phyloP scores from a whole-genome alignment of 2,797 vertebrate species.

The Melanotaenia maccullochi region DNA sequence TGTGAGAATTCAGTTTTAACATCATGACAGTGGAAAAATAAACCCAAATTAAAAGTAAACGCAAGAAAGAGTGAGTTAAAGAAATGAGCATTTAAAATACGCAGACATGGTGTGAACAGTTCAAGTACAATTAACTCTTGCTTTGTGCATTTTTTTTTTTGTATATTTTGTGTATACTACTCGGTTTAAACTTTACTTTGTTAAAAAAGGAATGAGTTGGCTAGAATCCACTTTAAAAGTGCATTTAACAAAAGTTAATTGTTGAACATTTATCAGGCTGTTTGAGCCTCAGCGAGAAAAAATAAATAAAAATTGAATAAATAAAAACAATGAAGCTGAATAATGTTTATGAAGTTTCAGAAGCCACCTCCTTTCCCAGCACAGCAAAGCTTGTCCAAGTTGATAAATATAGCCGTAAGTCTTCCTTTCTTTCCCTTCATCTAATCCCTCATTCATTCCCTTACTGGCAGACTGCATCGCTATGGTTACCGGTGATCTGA shows the following conservation, averaged over 20 bases:
- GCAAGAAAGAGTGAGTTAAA: neutral
- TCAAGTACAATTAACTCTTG: constrained; percentile 43
- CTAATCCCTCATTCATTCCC: constrained; percentile 79
- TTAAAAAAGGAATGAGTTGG: neutral
- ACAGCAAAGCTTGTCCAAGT: constrained; percentile 34
- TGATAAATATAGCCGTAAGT: constrained; percentile 72
- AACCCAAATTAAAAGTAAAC: constrained; percentile 22
- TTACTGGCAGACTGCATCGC: constrained; percentile 64
- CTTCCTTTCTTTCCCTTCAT: constrained; percentile 52
- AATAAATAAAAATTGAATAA: neutral
- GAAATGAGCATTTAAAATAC: constrained; percentile 19
- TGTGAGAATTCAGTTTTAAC: constrained; percentile 53
- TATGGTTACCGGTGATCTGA: constrained; percentile 69
- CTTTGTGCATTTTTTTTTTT: constrained; percentile 3
- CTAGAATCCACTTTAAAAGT: neutral
- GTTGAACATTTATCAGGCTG: constrained; percentile 8
- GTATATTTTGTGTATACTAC: neutral
- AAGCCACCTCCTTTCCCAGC: constrained; percentile 17
- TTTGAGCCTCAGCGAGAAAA: constrained; percentile 27
- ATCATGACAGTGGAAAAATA: constrained; percentile 38
- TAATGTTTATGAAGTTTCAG: constrained; percentile 40
- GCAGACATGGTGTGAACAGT: constrained; percentile 29
- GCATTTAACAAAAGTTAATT: constrained; percentile 45
- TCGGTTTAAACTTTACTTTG: neutral
- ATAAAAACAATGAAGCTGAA: constrained; percentile 20